Evolutionary conservation across 2,797 vertebrate genomes (phyloP).

Genomic region (Atherinosoma microstoma): DNA sequence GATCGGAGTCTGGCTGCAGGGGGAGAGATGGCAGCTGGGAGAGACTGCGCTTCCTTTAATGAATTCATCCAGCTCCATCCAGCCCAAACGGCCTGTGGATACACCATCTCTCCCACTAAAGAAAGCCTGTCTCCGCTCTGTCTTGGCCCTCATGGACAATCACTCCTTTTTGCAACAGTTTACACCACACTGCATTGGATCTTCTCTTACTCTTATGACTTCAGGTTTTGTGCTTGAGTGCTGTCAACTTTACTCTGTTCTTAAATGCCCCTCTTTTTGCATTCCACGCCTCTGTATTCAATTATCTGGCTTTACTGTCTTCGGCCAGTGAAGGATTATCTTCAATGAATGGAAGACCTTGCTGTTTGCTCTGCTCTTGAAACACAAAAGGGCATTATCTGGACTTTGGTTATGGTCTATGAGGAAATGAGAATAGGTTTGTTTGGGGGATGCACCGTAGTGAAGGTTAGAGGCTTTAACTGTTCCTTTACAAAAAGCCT

Average conservation of each 20-base stretch:
- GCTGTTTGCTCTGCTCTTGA: conserved; percentile 58
- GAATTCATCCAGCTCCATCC: conserved; percentile 84
- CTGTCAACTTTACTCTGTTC: conserved; percentile 61
- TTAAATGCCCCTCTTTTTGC: conserved; percentile 58
- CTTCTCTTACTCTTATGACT: conserved; percentile 62
- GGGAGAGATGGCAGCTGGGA: conserved; percentile 84
- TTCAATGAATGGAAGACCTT: conserved; percentile 62
- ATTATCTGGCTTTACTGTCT: conserved; percentile 52
- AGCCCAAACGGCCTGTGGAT: conserved; percentile 83
- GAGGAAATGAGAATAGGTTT: conserved; percentile 51
- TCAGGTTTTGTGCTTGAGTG: conserved; percentile 62
- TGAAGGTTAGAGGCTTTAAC: conserved; percentile 58
- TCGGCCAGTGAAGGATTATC: conserved; percentile 55
- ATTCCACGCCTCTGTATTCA: conserved; percentile 54
- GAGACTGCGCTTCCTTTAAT: conserved; percentile 82
- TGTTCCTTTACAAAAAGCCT: conserved; percentile 46
- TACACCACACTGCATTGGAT: conserved; percentile 49
- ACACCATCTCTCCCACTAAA: conserved; percentile 70
- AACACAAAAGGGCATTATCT: conserved; percentile 54
- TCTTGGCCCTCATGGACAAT: conserved; percentile 72
- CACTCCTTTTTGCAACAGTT: conserved; percentile 56
- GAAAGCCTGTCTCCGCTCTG: conserved; percentile 67
- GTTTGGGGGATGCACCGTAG: conserved; percentile 51
- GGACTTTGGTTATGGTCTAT: conserved; percentile 31
- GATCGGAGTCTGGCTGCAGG: conserved; percentile 87